Conservation (phyloP, 2,888 invertebrate genomes). For the Drosophila kanekoi region DNA sequence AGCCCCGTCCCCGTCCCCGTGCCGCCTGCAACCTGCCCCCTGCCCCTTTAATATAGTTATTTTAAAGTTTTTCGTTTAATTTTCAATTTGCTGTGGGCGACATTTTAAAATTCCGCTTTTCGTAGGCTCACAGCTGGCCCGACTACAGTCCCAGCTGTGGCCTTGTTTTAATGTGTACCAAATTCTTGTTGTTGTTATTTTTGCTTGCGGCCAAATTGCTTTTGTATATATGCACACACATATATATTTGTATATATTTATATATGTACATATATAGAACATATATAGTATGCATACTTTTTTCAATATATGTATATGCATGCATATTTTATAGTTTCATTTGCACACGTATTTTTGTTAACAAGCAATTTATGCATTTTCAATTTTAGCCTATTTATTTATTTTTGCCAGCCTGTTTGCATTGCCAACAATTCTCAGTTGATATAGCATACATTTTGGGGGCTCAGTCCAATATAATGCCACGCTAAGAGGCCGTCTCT, state of each 20-base stretch:
- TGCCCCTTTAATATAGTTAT: constrained; percentile 67
- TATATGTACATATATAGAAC: neutral
- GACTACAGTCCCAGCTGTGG: constrained; percentile 56
- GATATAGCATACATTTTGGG: constrained; percentile 30
- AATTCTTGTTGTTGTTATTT: constrained; percentile 46
- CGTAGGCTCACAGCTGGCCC: constrained; percentile 44
- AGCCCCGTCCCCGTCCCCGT: neutral
- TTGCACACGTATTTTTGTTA: constrained; percentile 39
- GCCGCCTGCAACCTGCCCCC: neutral
- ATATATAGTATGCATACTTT: neutral
- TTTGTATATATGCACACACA: constrained; percentile 6
- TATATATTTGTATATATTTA: neutral
- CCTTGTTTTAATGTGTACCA: constrained; percentile 59
- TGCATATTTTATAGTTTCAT: constrained; percentile 36
- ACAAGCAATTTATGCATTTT: constrained; percentile 58
- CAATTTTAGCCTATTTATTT: constrained; percentile 48
- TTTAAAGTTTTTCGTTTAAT: constrained; percentile 81
- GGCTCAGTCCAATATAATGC: constrained; percentile 6
- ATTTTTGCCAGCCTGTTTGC: constrained; percentile 35
- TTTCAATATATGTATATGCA: constrained; percentile 9
- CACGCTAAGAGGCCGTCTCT: constrained; percentile 24
- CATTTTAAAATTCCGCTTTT: constrained; percentile 70
- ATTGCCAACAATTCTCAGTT: constrained; percentile 48
- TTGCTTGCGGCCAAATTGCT: constrained; percentile 42
- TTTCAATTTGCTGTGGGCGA: constrained; percentile 76